Percentiles rank a stretch among this genome's conserved stretches.
Evolutionary conservation across 1,140 invertebrate species (phyloP).

Genomic region (Drosophila novamexicana): DNA sequence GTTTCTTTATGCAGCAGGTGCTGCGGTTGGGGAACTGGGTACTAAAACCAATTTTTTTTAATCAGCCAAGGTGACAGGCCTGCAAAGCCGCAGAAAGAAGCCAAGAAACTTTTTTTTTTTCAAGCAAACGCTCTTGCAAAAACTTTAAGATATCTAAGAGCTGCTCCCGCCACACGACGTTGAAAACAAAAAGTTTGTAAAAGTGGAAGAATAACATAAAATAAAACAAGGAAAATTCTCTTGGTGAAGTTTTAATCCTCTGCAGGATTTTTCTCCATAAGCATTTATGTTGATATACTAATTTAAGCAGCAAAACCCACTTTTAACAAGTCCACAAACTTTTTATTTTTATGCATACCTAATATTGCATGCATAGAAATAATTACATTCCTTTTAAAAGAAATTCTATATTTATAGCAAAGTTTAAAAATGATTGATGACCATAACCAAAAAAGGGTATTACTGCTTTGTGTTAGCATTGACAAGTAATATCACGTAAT

Average conservation of each 20-base stretch:
- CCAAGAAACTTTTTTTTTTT: neutral
- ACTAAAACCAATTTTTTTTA: constrained; percentile 54
- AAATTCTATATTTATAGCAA: neutral
- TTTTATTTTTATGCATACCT: neutral
- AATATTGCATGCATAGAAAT: neutral
- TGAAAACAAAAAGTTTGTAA: constrained; percentile 35
- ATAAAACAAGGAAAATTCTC: neutral
- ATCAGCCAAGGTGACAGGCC: constrained; percentile 67
- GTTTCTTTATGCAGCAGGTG: constrained; percentile 58
- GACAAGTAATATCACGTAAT: no score
- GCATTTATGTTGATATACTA: no score
- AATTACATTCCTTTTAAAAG: no score
- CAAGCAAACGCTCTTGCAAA: constrained; percentile 26
- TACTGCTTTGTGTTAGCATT: no score
- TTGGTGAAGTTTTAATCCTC: no score
- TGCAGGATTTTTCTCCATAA: no score
- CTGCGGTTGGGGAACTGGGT: constrained; percentile 27
- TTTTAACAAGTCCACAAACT: no score
- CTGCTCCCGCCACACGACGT: constrained; percentile 58
- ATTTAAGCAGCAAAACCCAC: no score
- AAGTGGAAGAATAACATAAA: constrained; percentile 10
- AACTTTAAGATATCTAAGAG: constrained; percentile 73
- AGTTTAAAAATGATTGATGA: neutral
- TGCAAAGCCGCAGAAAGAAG: neutral
- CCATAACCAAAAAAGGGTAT: no score